These are phyloP conservation scores for Sebastiscus tertius DNA, from an alignment of 2,797 vertebrate genomes.

Conservation along the genomic window DNA sequence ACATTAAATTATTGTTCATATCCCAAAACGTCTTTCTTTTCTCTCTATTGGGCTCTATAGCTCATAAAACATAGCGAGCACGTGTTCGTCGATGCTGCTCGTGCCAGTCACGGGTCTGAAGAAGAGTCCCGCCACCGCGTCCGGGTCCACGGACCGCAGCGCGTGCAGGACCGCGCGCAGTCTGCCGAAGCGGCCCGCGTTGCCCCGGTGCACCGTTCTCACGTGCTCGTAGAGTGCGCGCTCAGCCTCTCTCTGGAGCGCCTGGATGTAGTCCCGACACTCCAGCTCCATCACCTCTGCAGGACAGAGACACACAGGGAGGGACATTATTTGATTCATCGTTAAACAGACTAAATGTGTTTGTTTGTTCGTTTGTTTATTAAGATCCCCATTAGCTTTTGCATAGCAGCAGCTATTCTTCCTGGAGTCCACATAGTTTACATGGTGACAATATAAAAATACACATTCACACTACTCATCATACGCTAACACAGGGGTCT, in stretches of 20 bases:
- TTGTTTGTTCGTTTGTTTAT: too few species aligned
- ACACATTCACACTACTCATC: too few species aligned
- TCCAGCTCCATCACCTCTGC: conserved; percentile 6
- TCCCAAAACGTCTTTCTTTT: not conserved
- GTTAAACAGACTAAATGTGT: not conserved
- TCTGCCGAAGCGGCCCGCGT: not conserved
- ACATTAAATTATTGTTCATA: not conserved
- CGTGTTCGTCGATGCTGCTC: conserved; percentile 86
- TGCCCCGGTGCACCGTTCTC: not conserved
- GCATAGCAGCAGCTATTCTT: too few species aligned
- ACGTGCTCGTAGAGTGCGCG: conserved; percentile 32
- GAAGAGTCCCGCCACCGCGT: conserved; percentile 87
- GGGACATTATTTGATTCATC: not conserved
- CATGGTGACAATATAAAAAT: too few species aligned
- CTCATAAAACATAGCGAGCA: conserved; percentile 25
- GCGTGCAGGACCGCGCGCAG: conserved; percentile 6
- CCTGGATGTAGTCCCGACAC: conserved; percentile 36
- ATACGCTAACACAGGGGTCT: too few species aligned
- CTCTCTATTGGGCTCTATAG: too few species aligned
- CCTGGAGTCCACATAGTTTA: too few species aligned
- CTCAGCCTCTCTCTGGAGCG: conserved; percentile 38
- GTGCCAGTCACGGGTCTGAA: conserved; percentile 84
- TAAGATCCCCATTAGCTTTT: too few species aligned
- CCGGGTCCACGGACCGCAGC: conserved; percentile 37
- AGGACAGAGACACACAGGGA: not conserved